These are phyloP conservation scores for Paedocypris micromegethes DNA, from an alignment of 2,797 vertebrate species.

Conservation along the genomic window DNA sequence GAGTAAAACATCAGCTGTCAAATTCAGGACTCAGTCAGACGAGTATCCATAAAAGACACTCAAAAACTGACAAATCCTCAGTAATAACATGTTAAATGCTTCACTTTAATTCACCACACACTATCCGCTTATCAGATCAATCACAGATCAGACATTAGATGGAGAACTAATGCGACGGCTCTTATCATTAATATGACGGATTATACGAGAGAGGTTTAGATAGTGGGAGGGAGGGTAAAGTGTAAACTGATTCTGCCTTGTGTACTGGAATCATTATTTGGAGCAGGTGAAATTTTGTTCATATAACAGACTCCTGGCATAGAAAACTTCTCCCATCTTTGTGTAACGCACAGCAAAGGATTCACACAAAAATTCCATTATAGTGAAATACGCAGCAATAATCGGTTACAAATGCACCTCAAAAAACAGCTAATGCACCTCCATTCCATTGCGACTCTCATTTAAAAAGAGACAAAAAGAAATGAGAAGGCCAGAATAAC, in stretches of 20 bases:
- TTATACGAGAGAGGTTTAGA: slow-evolving; percentile 10
- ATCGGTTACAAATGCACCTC: too few relatives aligned
- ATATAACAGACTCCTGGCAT: slow-evolving; percentile 4
- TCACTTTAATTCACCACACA: slow-evolving; percentile 13
- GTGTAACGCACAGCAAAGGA: too few relatives aligned
- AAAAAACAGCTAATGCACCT: too few relatives aligned
- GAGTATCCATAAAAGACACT: too few relatives aligned
- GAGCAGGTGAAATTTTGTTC: slow-evolving; percentile 26
- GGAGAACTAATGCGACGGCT: slow-evolving; percentile 11
- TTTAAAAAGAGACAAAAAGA: too few relatives aligned
- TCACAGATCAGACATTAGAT: slow-evolving; percentile 11
- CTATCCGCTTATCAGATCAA: slow-evolving; percentile 22
- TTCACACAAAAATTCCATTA: too few relatives aligned
- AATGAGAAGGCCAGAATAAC: too few relatives aligned
- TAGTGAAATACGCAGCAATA: too few relatives aligned
- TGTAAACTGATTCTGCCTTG: slow-evolving; percentile 4
- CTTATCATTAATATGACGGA: slow-evolving; percentile 28
- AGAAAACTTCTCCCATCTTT: too few relatives aligned
- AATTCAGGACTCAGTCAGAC: too few relatives aligned
- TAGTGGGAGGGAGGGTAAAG: not conserved
- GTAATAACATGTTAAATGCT: not conserved
- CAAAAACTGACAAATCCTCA: not conserved
- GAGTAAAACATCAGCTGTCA: not conserved
- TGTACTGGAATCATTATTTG: slow-evolving; percentile 24
- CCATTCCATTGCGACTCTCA: too few relatives aligned